Evolutionary conservation across 2,888 invertebrate species (phyloP), one percentile per base, ranked within the genome.

Genomic region (Coleophora deauratella): DNA sequence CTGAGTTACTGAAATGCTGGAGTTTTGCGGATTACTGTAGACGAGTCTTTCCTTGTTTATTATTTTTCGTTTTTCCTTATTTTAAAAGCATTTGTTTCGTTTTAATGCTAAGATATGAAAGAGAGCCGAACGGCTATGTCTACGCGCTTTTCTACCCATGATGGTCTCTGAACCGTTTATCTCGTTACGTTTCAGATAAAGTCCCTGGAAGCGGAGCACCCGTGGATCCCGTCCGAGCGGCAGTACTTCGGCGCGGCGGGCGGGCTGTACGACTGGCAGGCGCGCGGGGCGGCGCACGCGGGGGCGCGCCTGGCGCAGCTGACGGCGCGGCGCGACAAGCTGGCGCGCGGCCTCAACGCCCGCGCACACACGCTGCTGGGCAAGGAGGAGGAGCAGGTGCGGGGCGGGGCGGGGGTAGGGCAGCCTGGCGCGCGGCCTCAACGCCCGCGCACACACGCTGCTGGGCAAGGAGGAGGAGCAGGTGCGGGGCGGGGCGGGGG

Each of bases 401-500:
- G 77, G 88, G 81, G 89, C 91, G 10, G 64, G 68, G 12, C 89
- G 44, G 87, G 86, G 6, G 70, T 90, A 33, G 67, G 77, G 31
- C 86, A 87, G 61, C 72, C 85, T 96, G 57, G 89, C 91, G 43
- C 73, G 80, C 1, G 80, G 80, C 0, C 71, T 81, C 47, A 76
- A 77, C 73, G 89, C 93, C 42, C 87, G 94, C 55, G 96, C 97
- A 1, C 96, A 97, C 88, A 92, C 91, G 67, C 89, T 96, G 75
- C 87, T 96, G 41, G 92, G 91, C 40, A 92, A 93, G 59, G 94
- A 96, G 66, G 96, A 97, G 77, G 94, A 96, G 62, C 91, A 91
- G 87, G 91, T 91, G 89, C 49, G 77, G 88, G 81, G 89, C 91
- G 10, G 64, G 68, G 12, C 89, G 44, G 87, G 86, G 6, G 70